Conservation (phyloP, 2,113 vertebrate genomes). For the Galbula dea region DNA sequence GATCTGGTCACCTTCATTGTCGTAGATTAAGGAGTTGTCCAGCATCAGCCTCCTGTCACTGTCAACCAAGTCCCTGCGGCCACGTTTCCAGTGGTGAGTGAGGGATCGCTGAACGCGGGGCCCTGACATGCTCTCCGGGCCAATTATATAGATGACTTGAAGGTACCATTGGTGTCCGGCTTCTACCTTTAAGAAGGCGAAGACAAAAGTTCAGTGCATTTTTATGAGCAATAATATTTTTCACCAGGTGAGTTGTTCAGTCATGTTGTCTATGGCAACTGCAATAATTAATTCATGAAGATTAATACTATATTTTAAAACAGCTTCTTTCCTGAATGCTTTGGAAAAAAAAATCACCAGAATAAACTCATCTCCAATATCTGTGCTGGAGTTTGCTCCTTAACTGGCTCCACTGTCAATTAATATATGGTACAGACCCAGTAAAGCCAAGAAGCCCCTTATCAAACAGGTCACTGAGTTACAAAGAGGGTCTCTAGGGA, state of each 20-base stretch:
- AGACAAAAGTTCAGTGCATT: neutral
- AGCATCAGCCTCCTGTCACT: slow-evolving; percentile 70
- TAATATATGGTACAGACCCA: neutral
- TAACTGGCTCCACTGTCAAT: neutral
- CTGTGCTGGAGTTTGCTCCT: neutral
- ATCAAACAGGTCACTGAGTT: neutral
- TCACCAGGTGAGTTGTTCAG: neutral
- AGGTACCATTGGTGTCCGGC: slow-evolving; percentile 98
- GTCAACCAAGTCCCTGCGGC: slow-evolving; percentile 80
- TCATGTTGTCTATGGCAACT: neutral
- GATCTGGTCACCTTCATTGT: slow-evolving; percentile 92
- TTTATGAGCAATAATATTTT: neutral
- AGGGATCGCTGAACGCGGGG: slow-evolving; percentile 88
- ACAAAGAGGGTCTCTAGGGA: neutral
- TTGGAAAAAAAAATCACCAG: neutral
- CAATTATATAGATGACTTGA: slow-evolving; percentile 94
- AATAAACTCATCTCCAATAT: neutral
- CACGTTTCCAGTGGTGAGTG: slow-evolving; percentile 67
- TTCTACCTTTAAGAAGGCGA: slow-evolving; percentile 83
- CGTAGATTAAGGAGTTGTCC: slow-evolving; percentile 90
- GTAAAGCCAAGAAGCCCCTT: neutral
- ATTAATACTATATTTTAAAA: neutral
- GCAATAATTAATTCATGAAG: neutral
- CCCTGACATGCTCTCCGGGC: slow-evolving; percentile 82
- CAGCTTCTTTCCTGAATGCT: neutral